Evolutionary conservation across 2,113 vertebrate species (phyloP).

Genomic region (Prochilodus magdalenae): DNA sequence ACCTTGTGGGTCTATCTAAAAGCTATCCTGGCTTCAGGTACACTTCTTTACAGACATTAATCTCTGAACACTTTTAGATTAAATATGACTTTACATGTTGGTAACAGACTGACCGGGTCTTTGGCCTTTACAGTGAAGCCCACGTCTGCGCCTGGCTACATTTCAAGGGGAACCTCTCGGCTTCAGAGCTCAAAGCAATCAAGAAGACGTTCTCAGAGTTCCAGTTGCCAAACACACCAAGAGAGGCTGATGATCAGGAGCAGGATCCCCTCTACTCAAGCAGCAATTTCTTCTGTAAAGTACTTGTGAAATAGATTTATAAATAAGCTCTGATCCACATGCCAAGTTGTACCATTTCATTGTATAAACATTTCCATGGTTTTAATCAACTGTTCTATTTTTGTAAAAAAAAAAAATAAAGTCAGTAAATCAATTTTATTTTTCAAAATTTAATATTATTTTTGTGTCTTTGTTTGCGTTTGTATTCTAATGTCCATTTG

Average conservation of each 20-base stretch:
- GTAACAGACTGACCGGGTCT: background rate
- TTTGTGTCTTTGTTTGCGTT: background rate
- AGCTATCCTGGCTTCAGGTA: slow-evolving; percentile 88
- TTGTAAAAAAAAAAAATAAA: too few species aligned
- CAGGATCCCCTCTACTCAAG: slow-evolving; percentile 16
- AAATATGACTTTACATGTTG: background rate
- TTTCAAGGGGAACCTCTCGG: slow-evolving; percentile 84
- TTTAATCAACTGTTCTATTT: background rate
- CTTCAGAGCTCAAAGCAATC: slow-evolving; percentile 72
- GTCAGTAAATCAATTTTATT: too few species aligned
- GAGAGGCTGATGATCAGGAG: fast-evolving
- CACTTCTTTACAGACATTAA: slow-evolving; percentile 9
- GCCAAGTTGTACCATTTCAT: background rate
- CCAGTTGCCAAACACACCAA: background rate
- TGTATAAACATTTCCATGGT: background rate
- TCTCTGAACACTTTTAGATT: background rate
- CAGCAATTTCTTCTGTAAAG: slow-evolving; percentile 56
- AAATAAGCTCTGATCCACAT: background rate
- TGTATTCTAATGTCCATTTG: background rate
- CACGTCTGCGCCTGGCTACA: slow-evolving; percentile 85
- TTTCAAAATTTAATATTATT: background rate
- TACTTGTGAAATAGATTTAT: slow-evolving; percentile 38
- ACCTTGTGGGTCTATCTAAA: slow-evolving; percentile 75
- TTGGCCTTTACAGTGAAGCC: slow-evolving; percentile 76
- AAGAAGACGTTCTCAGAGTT: slow-evolving; percentile 73